Percentiles rank a stretch among this genome's conserved stretches.
Conservation (phyloP, 2,113 vertebrate species). For the Clupea harengus region DNA sequence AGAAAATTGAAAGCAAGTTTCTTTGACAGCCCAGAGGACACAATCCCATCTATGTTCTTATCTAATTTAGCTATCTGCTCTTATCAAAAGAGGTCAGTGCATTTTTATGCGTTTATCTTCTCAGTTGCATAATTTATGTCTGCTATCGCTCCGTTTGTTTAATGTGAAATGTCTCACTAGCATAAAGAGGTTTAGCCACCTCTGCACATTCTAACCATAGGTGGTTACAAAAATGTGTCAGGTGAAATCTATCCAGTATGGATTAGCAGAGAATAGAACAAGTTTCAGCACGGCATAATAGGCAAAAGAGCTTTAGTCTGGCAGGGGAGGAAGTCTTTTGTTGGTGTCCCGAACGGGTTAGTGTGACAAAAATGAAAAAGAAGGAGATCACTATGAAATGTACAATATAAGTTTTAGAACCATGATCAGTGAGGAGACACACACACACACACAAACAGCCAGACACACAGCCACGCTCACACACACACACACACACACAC, state of each 20-base stretch:
- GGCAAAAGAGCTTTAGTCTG: not conserved
- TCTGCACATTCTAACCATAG: not conserved
- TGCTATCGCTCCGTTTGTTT: not conserved
- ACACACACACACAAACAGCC: not conserved
- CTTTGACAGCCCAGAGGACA: not conserved
- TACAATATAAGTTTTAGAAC: not conserved
- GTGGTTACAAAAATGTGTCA: not conserved
- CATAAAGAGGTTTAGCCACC: not conserved
- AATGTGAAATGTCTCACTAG: not conserved
- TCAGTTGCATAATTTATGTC: not conserved
- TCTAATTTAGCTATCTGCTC: not conserved
- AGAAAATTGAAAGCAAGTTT: not conserved
- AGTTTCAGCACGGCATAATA: not conserved
- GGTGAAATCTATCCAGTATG: not conserved
- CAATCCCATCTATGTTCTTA: slow-evolving; percentile 3
- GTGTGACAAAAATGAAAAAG: not conserved
- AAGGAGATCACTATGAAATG: not conserved
- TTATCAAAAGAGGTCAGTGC: not conserved
- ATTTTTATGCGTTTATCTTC: not conserved
- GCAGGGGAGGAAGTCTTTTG: not conserved
- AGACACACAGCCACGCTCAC: too few species aligned
- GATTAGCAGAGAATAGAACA: not conserved
- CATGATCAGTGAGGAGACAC: not conserved
- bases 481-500: too few species aligned
- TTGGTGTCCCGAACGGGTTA: not conserved